Base-by-base conservation (phyloP, 2,797 vertebrate genomes). In the Sebastes dallii region DNA sequence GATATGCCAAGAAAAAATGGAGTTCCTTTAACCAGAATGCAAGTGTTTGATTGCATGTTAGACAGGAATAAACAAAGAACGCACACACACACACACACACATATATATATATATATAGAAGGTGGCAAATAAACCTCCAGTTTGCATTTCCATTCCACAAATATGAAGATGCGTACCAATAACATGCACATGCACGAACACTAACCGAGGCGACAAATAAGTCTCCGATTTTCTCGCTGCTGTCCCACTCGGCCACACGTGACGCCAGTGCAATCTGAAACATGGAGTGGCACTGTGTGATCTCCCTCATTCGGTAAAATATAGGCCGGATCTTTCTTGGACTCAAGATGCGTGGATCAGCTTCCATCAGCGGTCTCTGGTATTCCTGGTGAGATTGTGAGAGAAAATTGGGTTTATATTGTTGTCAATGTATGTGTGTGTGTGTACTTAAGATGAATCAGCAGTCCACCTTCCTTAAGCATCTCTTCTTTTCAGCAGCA, bases 281-380 rank as follows among this genome's bases (percentile, higher is more conserved):
- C 96, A 99, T 97, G 95, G 97, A 97, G 91, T 99, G 98, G 90
- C 97, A 99, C 90, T 99, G 98, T 34, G 97, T 97, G 91, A 99
- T 98, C 95, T 99, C 98, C 85, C 94, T 93, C 84, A 99, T 92
- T 0, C 97, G 93, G 88, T 95, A 96, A 78, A 99, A 98, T 60
- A 99, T 97, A 32, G 93, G 91, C 18, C 96, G 97, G 91, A 97
- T 97, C 95, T 99, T 99, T 64, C 97, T 91, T 1, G 91, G 88
- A 0, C 98, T 99, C 91, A 99, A 94, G 75, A 96, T 96, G 82
- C 97, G 97, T 0, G 96, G 97, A 39, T 99, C 97, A 61, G 97
- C 96, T 83, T 98, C 97, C 95, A 98, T 85, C 90, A 99, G 71
- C 0, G 97, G 97, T 73, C 96, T 94, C 80, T 97, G 96, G 90